These are phyloP conservation scores for Cygnus atratus DNA, from an alignment of 2,113 vertebrate genomes.

Conservation along the genomic window DNA sequence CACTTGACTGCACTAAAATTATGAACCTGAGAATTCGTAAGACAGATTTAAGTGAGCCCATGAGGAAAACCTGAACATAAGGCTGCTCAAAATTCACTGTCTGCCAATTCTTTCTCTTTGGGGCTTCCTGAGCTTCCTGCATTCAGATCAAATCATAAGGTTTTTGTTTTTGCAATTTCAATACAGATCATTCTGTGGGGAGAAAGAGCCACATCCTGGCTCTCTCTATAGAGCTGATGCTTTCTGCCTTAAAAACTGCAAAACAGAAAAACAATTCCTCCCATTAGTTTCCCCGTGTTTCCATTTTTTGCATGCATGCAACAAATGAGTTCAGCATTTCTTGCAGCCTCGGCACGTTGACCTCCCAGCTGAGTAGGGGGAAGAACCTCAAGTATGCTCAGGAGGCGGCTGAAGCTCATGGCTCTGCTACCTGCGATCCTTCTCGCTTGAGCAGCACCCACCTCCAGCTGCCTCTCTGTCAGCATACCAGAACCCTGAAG, in stretches of 20 bases:
- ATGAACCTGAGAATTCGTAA: not conserved
- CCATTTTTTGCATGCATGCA: not conserved
- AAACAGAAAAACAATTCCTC: not conserved
- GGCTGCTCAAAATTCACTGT: not conserved
- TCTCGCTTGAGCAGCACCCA: not conserved
- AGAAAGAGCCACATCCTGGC: not conserved
- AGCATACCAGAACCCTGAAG: slow-evolving; percentile 62
- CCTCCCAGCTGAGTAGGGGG: not conserved
- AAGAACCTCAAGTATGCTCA: not conserved
- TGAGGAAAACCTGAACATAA: not conserved
- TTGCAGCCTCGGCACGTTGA: not conserved
- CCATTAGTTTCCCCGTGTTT: not conserved
- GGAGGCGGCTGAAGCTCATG: not conserved
- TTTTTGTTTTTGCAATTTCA: not conserved
- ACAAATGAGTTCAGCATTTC: not conserved
- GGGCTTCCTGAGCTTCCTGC: not conserved
- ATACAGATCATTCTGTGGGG: not conserved
- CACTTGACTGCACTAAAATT: not conserved
- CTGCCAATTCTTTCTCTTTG: not conserved
- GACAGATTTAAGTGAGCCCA: not conserved
- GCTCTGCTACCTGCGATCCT: not conserved
- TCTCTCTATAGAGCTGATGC: not conserved
- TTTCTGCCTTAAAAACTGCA: not conserved
- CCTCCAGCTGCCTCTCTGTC: not conserved
- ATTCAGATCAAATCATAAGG: not conserved